Conservation (phyloP, 2,797 vertebrate genomes). For the Artibeus jamaicensis region DNA sequence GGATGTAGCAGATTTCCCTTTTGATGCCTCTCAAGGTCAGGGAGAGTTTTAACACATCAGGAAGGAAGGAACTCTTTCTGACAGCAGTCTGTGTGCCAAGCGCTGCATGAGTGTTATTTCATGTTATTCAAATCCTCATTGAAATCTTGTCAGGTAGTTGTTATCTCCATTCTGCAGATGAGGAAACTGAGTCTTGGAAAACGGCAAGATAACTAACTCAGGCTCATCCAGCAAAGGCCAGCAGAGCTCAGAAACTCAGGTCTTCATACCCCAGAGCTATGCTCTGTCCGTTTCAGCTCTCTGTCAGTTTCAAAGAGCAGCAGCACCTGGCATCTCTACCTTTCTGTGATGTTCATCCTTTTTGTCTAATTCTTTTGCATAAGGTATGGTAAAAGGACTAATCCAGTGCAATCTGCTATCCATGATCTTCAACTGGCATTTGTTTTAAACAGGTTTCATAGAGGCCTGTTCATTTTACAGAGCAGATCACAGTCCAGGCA, state of each 20-base stretch:
- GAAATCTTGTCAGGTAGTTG: neutral
- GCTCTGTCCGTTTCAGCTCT: neutral
- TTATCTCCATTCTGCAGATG: neutral
- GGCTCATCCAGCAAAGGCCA: neutral
- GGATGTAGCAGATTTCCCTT: conserved; percentile 27
- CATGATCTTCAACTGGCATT: neutral
- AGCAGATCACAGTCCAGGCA: neutral
- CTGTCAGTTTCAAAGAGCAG: neutral
- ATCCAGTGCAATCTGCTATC: neutral
- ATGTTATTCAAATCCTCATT: neutral
- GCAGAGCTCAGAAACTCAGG: neutral
- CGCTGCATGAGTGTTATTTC: neutral
- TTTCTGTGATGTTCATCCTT: neutral
- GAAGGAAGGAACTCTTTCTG: neutral
- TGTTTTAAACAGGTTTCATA: neutral
- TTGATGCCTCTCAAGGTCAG: neutral
- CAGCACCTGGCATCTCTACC: neutral
- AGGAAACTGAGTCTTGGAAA: neutral
- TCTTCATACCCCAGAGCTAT: neutral
- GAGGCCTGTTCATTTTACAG: neutral
- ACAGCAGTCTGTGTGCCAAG: neutral
- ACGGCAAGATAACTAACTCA: neutral
- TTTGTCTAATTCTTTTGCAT: neutral
- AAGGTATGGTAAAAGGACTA: neutral
- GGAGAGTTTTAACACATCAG: neutral